These are phyloP conservation scores for Morbakka virulenta DNA, from an alignment of 30 jellyfish, hydroid and myxozoan species.

Conservation along the genomic window DNA sequence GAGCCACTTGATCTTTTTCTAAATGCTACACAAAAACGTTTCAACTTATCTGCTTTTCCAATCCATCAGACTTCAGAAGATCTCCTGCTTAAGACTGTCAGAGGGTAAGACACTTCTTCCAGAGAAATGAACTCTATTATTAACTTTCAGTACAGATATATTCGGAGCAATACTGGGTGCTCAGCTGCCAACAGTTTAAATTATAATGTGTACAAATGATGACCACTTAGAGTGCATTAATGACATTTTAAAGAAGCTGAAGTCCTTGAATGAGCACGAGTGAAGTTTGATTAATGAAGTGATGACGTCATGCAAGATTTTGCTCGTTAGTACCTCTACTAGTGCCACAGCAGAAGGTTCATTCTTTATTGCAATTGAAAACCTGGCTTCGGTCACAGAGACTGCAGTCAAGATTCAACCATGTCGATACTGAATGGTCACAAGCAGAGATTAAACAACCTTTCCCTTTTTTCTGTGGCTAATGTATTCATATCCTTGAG, in stretches of 20 bases:
- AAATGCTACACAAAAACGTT: not conserved
- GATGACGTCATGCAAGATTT: not conserved
- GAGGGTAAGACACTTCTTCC: no score
- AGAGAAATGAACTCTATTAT: no score
- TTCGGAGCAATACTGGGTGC: no score
- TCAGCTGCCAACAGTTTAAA: no score
- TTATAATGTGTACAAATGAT: no score
- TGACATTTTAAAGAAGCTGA: not conserved
- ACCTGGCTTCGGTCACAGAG: not conserved
- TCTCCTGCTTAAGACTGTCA: no score
- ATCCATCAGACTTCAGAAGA: no score
- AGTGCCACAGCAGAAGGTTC: not conserved
- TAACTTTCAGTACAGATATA: no score
- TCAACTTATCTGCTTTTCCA: not conserved
- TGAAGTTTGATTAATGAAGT: not conserved
- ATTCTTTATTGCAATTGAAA: not conserved
- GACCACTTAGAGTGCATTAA: not conserved
- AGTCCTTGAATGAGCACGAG: not conserved
- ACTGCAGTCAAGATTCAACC: not conserved
- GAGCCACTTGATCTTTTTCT: constrained; percentile 16
- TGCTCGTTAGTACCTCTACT: not conserved
- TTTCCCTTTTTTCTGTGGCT: no score
- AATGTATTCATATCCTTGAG: no score
- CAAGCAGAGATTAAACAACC: not conserved
- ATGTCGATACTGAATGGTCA: not conserved